phyloP scores from a whole-genome alignment of 2,888 invertebrate genomes.

The Drosophila mulleri region DNA sequence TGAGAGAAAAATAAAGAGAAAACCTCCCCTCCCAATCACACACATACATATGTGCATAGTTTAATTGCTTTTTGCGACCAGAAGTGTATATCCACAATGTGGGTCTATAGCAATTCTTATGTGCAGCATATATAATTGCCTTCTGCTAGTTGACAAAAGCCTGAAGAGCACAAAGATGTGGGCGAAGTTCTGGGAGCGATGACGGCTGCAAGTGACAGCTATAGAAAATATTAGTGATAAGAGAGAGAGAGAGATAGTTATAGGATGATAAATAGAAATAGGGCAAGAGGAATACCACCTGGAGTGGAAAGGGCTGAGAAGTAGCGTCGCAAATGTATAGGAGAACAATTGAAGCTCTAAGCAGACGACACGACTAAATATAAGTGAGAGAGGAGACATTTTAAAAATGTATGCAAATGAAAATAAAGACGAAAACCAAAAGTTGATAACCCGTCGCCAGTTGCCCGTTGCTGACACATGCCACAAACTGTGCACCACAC shows the following conservation, averaged over 20 bases:
- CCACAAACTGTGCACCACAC: constrained; percentile 55
- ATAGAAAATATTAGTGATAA: constrained; percentile 62
- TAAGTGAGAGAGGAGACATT: constrained; percentile 45
- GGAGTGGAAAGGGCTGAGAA: constrained; percentile 17
- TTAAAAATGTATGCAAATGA: constrained; percentile 75
- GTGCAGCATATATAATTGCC: constrained; percentile 35
- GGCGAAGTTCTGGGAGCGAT: not conserved
- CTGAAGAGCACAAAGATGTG: constrained; percentile 17
- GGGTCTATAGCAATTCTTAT: constrained; percentile 13
- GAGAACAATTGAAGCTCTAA: constrained; percentile 78
- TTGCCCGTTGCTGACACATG: constrained; percentile 71
- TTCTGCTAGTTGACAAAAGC: constrained; percentile 36
- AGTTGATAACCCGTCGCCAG: constrained; percentile 47
- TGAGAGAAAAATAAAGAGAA: constrained; percentile 15
- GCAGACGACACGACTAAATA: constrained; percentile 49
- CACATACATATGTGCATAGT: constrained; percentile 56
- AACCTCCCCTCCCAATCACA: constrained; percentile 13
- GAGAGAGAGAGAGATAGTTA: constrained; percentile 35
- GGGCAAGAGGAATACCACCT: constrained; percentile 25
- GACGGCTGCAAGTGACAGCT: constrained; percentile 80
- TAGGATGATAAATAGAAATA: constrained; percentile 15
- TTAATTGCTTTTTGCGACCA: constrained; percentile 65
- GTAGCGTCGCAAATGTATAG: constrained; percentile 35
- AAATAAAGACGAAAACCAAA: constrained; percentile 64
- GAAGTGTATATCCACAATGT: not conserved